Percentiles rank a stretch among this genome's conserved stretches.
These are phyloP conservation scores for Aselliscus stoliczkanus DNA, from an alignment of 2,797 vertebrate genomes.

Conservation along the genomic window DNA sequence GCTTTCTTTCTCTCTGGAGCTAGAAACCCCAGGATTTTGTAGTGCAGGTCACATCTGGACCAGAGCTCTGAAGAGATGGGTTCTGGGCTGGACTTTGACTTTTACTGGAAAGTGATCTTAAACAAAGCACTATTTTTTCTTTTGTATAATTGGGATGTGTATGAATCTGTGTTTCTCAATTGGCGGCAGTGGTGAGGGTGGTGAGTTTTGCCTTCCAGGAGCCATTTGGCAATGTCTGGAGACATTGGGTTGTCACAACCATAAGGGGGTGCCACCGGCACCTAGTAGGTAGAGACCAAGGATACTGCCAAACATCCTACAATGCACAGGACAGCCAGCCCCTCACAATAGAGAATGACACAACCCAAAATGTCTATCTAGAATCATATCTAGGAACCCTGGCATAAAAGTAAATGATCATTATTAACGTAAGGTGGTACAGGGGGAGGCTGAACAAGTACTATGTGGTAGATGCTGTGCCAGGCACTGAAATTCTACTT, in stretches of 20 bases:
- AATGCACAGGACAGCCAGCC: background rate
- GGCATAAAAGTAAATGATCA: background rate
- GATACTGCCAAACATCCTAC: background rate
- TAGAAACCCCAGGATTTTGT: background rate
- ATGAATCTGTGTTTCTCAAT: background rate
- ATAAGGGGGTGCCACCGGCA: background rate
- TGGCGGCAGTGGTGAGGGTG: background rate
- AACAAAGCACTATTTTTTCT: background rate
- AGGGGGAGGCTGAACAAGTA: background rate
- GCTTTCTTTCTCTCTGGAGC: background rate
- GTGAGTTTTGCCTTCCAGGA: background rate
- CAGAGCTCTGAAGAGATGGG: background rate
- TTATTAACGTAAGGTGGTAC: fast-evolving
- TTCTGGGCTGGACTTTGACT: background rate
- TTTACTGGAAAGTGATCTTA: background rate
- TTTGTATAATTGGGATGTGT: background rate
- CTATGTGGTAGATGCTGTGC: too few species aligned
- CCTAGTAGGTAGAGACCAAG: background rate
- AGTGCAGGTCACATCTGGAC: background rate
- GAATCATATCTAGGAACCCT: background rate
- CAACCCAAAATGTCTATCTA: too few species aligned
- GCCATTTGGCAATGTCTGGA: background rate
- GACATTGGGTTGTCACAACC: background rate
- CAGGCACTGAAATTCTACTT: background rate
- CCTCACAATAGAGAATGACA: background rate